phyloP scores from a whole-genome alignment of 2,888 invertebrate genomes.

The Agonum fuliginosum region DNA sequence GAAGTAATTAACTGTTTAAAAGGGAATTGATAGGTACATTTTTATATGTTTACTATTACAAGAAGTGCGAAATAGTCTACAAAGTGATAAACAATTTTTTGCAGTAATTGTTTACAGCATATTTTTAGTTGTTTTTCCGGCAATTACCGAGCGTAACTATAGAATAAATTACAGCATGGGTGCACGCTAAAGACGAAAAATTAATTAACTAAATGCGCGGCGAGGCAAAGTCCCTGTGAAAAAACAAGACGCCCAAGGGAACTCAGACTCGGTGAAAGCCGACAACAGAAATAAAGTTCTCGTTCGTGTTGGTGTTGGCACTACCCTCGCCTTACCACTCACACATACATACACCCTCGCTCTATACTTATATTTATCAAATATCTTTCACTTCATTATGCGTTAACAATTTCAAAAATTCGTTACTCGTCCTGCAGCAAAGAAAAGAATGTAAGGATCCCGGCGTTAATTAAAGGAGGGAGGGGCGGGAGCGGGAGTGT shows the following conservation, averaged over 20 bases:
- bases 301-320: neutral
- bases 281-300: conserved; percentile 10
- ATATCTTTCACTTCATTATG: conserved; percentile 11
- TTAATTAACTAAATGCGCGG: conserved; percentile 42
- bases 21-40: neutral
- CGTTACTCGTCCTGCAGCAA: neutral
- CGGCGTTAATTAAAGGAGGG: conserved; percentile 20
- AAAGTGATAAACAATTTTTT: too few species aligned
- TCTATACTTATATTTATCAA: neutral
- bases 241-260: conserved; percentile 33
- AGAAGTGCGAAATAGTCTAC: too few species aligned
- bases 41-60: too few species aligned
- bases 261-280: neutral
- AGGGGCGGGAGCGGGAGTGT: neutral
- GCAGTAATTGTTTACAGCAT: too few species aligned
- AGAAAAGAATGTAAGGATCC: neutral
- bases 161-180: conserved; percentile 4
- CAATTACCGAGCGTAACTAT: neutral
- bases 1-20: conserved; percentile 9
- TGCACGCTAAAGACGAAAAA: conserved; percentile 13
- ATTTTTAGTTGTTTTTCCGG: neutral
- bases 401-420: conserved; percentile 23
- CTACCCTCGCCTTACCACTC: neutral
- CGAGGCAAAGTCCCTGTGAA: conserved; percentile 15
- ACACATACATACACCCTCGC: neutral